Base-by-base conservation (phyloP, 2,888 invertebrate species). In the Prosapia bicincta region DNA sequence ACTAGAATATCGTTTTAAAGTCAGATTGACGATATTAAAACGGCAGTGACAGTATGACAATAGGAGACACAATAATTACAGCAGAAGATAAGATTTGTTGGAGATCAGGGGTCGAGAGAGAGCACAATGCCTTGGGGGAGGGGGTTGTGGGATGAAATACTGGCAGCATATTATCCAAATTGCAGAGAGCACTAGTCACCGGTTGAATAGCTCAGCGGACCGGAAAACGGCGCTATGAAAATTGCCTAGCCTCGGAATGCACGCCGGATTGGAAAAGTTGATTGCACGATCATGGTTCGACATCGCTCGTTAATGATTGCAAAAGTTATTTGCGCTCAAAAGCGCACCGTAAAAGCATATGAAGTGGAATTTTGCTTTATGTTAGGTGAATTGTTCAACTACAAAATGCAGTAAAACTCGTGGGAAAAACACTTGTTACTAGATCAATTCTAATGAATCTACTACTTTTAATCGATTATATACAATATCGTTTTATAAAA, bases 241-340 rank as follows among this genome's bases (percentile, higher is more conserved):
- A 72, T 66, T 72, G 66, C 72, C 72, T 72, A 66, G 24, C 20
- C 72, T 26, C 23, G 26, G 72, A 66, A 66, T 72, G 66, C 30
- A 72, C 72, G 72, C 30, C 28, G 72, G 72, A 72, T 72, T 72
- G 72, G 72, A 72, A 72, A 72, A 72, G 72, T 72, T 72, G 72
- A 72, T 72, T 72, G 72, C 70, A 25, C n/a, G 7, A 20, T 2
- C 38, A 38, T 13, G 38, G 10, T 38, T 38, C 38, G 13, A 38
- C 38, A 38, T 38, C 20, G n/a, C 13, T 1, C 54, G 13, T 54
- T 38, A 54, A 54, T 54, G 54, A 9, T 54, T 54, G 20, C 13
- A 13, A 20, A 20, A 2, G 20, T 54, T 54, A 54, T 20, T n/a
- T n/a, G n/a, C n/a, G n/a, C n/a, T n/a, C n/a, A n/a, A n/a, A n/a